Percentiles rank a stretch among this genome's conserved stretches.
phyloP scores from a whole-genome alignment of 2,797 vertebrate species.

The Falco cherrug region DNA sequence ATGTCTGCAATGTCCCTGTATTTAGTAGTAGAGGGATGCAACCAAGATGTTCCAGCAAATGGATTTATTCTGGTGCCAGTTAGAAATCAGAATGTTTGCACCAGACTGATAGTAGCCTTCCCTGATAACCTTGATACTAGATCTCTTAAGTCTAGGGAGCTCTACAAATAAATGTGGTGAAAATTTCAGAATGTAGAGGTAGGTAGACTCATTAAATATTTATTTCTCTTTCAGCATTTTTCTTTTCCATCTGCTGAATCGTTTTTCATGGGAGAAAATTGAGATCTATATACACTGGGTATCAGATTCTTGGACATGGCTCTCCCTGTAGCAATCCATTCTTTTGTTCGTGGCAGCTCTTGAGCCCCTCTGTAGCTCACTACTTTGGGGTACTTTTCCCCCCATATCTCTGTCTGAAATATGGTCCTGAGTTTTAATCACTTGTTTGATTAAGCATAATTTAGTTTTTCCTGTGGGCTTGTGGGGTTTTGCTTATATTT shows the following conservation, averaged over 20 bases:
- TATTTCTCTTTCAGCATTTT: slow-evolving; percentile 21
- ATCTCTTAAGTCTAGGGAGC: not conserved
- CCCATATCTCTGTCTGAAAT: not conserved
- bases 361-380: not conserved
- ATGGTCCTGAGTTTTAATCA: not conserved
- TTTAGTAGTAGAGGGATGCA: not conserved
- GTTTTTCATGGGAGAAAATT: not conserved
- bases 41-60: not conserved
- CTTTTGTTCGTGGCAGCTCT: not conserved
- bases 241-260: not conserved
- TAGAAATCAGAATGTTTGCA: not conserved
- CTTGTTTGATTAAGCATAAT: not conserved
- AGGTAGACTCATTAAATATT: not conserved
- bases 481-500: not conserved
- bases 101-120: not conserved
- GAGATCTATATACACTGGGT: not conserved
- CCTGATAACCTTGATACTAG: not conserved
- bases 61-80: not conserved
- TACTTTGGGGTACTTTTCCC: not conserved
- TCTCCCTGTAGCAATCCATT: not conserved
- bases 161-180: not conserved
- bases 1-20: not conserved
- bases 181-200: not conserved
- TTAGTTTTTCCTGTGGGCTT: not conserved
- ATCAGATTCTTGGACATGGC: not conserved